Conservation (phyloP, 2,888 invertebrate species). For the Andrena minutula region DNA sequence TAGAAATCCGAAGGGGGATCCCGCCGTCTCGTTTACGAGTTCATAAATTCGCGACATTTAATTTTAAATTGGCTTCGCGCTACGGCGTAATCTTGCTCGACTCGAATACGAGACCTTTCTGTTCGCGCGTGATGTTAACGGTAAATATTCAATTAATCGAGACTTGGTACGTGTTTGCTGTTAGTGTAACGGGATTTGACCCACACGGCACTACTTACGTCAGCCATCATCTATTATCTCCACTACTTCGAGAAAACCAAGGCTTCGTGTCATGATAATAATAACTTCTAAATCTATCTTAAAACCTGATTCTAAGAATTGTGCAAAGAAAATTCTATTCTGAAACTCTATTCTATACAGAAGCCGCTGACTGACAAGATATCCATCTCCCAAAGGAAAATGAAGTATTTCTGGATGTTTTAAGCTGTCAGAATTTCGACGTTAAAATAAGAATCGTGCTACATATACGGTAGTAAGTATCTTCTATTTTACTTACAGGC, state of each 20-base stretch:
- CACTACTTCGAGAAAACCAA: too few species aligned
- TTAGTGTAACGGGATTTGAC: neutral
- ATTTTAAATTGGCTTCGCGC: slow-evolving; percentile 43
- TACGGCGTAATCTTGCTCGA: slow-evolving; percentile 23
- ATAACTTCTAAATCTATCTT: too few species aligned
- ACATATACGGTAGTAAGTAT: neutral
- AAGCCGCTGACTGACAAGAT: too few species aligned
- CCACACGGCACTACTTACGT: neutral
- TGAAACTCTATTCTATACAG: too few species aligned
- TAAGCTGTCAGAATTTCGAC: neutral
- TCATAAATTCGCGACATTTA: slow-evolving; percentile 50
- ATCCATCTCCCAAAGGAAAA: too few species aligned
- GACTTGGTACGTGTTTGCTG: neutral
- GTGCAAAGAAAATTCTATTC: too few species aligned
- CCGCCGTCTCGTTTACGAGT: slow-evolving; percentile 43
- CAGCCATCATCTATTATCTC: neutral
- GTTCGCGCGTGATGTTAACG: neutral
- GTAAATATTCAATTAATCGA: slow-evolving; percentile 19
- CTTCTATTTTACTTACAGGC: neutral
- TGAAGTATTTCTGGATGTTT: neutral
- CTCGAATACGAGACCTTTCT: neutral
- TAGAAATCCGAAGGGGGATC: slow-evolving; percentile 49
- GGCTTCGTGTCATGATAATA: too few species aligned
- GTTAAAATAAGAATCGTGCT: neutral
- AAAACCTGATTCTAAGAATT: too few species aligned